phyloP scores from a whole-genome alignment of 2,888 invertebrate species.

The Ctenicera cuprea region DNA sequence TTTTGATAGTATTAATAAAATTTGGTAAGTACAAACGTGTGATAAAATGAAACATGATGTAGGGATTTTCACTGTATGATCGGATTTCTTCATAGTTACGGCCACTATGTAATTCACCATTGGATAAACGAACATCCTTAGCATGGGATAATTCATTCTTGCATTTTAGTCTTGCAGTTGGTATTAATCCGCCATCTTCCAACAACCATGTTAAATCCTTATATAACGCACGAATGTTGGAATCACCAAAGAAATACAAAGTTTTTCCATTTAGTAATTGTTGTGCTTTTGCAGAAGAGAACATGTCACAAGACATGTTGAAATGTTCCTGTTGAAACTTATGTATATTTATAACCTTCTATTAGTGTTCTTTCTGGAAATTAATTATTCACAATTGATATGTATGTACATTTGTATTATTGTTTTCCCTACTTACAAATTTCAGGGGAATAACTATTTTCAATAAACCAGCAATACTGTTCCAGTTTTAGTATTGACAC shows the following conservation, averaged over 20 bases:
- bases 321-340: no score
- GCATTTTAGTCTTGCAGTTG: slow-evolving; percentile 41
- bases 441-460: no score
- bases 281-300: slow-evolving; percentile 42
- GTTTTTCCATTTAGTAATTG: slow-evolving; percentile 49
- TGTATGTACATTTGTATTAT: no score
- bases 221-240: slow-evolving; percentile 58
- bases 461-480: no score
- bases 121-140: slow-evolving; percentile 53
- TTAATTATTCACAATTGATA: no score
- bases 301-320: slow-evolving; percentile 53
- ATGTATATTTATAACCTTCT: no score
- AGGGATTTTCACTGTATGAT: slow-evolving; percentile 38
- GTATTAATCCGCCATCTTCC: slow-evolving; percentile 51
- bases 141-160: slow-evolving; percentile 57
- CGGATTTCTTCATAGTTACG: slow-evolving; percentile 56
- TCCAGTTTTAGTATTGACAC: no score
- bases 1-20: slow-evolving; percentile 49
- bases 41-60: slow-evolving; percentile 55
- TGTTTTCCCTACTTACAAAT: no score
- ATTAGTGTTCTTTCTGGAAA: no score
- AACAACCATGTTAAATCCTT: slow-evolving; percentile 59
- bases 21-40: slow-evolving; percentile 54
- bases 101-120: slow-evolving; percentile 52
- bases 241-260: slow-evolving; percentile 59